Evolutionary conservation across 2,113 vertebrate genomes (phyloP), one percentile per base, ranked within the genome.

Genomic region (Engystomops pustulosus): DNA sequence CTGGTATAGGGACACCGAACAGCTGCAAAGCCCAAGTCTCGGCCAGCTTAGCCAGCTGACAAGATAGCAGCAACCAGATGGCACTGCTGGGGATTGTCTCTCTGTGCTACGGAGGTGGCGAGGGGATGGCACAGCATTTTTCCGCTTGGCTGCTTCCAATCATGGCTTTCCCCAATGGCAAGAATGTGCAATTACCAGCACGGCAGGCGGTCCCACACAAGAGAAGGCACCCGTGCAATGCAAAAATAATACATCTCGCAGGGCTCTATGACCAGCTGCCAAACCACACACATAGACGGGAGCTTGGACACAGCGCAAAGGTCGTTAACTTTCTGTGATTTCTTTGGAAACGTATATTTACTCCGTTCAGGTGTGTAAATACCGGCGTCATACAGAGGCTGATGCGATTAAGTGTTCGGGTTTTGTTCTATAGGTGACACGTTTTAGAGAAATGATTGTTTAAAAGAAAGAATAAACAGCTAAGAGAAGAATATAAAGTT

Each of bases 71-170:
- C 93, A 93, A 94, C 94, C 96, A 99, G 97, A 96, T 98, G 97
- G 96, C 88, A 94, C 92, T 92, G 94, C 91, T 92, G 92, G 91
- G 95, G 95, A 85, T 94, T 97, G 95, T 96, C 94, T 96, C 88
- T 91, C 92, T 92, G 92, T 91, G 93, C 93, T 95, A 88, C 90
- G 93, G 83, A 96, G 96, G 94, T 99, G 97, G 96, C 96, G 96
- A 94, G 91, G 93, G 95, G 97, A 97, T 97, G 96, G 97, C 96
- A 97, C 96, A 95, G 93, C 95, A 95, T 94, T 97, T 97, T 99
- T 99, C 95, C 92, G 95, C 97, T 92, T 95, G 93, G 95, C 96
- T 95, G 96, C 95, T 93, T 94, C 95, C 92, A 97, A 95, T 98
- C 95, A 97, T 93, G 94, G 94, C 94, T 95, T 92, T 94, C 91